Base-by-base conservation (phyloP, 2,797 vertebrate species). In the Propithecus perrieri region DNA sequence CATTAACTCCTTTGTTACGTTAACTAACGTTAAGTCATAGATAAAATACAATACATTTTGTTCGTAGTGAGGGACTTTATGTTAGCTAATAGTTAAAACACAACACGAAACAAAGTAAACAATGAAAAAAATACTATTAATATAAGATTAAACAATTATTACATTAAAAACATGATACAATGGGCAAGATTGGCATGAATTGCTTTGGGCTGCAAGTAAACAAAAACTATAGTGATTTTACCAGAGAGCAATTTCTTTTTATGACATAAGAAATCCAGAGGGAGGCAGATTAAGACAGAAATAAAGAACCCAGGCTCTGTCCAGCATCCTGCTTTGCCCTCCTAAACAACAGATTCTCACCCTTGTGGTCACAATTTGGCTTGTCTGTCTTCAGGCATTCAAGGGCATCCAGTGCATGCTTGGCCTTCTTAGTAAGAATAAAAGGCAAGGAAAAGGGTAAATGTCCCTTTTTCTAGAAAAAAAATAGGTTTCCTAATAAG, bases 31-130 rank as follows among this genome's bases (percentile, higher is more conserved):
- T 63, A 61, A 84, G 10, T 91, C n/a, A 74, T 53, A 63, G 33
- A 17, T 35, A 75, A 85, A 72, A 20, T n/a, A 14, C 7, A 69
- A 46, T 10, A 63, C 2, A 11, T 84, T 79, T 57, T 59, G 20
- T 57, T n/a, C 84, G 5, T 74, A n/a, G 11, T 43, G 46, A 93
- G 26, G 14, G 10, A 46, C 14, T 9, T 57, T 57, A 57, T 57
- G 3, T 57, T 57, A 57, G 24, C 55, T 63, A 74, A 67, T 67
- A 30, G 38, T 46, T 72, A 90, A 80, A 79, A 59, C 18, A 80
- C 8, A 65, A 46, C n/a, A 67, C 50, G 53, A 67, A 94, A 50
- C n/a, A 84, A 84, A 94, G 26, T 83, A 76, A 93, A 90, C 61
- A 41, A 35, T 53, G 22, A 65, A n/a, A 33, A 92, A 76, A 59